Conservation (phyloP, 1,140 invertebrate species). For the Pachypeltis micranthus region DNA sequence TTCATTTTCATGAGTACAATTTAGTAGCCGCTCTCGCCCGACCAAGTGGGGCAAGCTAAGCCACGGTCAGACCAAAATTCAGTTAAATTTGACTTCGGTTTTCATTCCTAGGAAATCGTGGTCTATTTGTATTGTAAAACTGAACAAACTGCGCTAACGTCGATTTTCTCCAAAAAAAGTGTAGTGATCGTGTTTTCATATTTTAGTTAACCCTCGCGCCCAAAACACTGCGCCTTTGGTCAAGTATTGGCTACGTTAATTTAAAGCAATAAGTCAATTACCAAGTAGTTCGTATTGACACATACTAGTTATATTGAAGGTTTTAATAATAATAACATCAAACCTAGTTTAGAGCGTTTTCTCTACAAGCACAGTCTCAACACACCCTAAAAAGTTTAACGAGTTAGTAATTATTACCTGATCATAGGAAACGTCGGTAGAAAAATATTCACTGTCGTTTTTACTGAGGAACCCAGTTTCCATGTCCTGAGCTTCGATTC, state of each 20-base stretch:
- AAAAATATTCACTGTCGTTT: slow-evolving; percentile 22
- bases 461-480: slow-evolving; percentile 21
- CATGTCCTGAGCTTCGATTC: slow-evolving; percentile 13
- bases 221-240: too few species aligned
- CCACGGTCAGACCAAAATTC: too few species aligned
- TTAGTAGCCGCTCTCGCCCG: too few species aligned
- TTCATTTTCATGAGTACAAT: too few species aligned
- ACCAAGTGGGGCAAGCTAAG: too few species aligned
- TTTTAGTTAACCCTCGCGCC: too few species aligned
- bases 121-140: too few species aligned
- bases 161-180: too few species aligned
- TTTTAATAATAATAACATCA: neutral
- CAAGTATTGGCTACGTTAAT: neutral
- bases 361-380: neutral
- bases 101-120: too few species aligned
- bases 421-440: slow-evolving; percentile 9
- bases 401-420: neutral
- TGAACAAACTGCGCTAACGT: too few species aligned
- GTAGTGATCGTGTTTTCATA: too few species aligned
- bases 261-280: neutral
- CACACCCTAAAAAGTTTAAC: neutral
- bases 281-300: neutral
- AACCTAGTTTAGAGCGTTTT: neutral
- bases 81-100: too few species aligned
- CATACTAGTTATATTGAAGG: neutral